Conservation (phyloP, 2,113 vertebrate species). For the Setophaga coronata region DNA sequence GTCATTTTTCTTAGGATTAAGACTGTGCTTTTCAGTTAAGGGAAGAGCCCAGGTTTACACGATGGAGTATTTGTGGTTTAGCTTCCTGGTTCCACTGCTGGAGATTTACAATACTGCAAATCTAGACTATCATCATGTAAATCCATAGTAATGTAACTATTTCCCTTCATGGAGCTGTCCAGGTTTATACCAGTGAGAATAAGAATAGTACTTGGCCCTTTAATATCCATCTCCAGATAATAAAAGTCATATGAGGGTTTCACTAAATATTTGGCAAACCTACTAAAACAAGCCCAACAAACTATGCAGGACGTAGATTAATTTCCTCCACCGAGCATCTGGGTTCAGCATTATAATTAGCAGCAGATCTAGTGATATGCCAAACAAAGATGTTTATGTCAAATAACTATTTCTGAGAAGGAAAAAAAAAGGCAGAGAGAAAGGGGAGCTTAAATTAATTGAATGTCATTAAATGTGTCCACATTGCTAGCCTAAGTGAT, state of each 20-base stretch:
- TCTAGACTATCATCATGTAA: neutral
- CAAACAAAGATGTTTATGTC: constrained; percentile 68
- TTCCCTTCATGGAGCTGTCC: constrained; percentile 15
- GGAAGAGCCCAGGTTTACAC: neutral
- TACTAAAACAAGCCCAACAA: constrained; percentile 61
- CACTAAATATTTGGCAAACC: constrained; percentile 67
- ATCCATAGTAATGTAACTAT: constrained; percentile 9
- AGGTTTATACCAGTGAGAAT: constrained; percentile 42
- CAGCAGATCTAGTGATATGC: constrained; percentile 63
- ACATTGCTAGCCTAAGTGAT: constrained; percentile 3
- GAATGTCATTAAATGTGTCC: constrained; percentile 20
- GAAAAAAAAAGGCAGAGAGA: neutral
- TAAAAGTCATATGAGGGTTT: constrained; percentile 62
- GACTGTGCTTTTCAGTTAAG: neutral
- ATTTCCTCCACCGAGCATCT: constrained; percentile 66
- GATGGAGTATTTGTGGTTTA: neutral
- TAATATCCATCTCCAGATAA: constrained; percentile 59
- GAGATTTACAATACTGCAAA: constrained; percentile 25
- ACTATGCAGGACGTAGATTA: constrained; percentile 61
- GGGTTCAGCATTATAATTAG: constrained; percentile 69
- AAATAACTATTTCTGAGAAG: constrained; percentile 48
- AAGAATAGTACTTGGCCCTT: constrained; percentile 49
- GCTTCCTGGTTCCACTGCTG: neutral
- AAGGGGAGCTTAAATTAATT: neutral
- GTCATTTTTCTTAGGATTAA: neutral